phyloP scores from a whole-genome alignment of 2,113 vertebrate species.

The Anoura caudifer region DNA sequence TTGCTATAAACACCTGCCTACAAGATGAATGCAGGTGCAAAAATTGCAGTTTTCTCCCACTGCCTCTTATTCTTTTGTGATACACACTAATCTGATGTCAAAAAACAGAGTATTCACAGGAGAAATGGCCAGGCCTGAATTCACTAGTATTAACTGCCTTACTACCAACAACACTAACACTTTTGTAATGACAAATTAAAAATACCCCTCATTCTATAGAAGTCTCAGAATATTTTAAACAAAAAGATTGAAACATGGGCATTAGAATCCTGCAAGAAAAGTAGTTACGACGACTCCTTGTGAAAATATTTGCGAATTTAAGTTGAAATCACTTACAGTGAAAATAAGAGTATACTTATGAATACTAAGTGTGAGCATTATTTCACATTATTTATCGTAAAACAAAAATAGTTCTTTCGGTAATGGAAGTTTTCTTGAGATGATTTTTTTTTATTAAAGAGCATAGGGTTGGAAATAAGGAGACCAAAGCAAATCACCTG shows the following conservation, averaged over 20 bases:
- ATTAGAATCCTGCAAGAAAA: slow-evolving; percentile 11
- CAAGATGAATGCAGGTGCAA: slow-evolving; percentile 12
- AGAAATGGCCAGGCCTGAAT: not conserved
- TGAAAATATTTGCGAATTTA: slow-evolving; percentile 21
- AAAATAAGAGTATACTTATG: not conserved
- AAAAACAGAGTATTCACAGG: not conserved
- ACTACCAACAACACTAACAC: not conserved
- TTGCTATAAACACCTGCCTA: slow-evolving; percentile 21
- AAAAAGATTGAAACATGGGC: not conserved
- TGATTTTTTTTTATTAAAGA: not conserved
- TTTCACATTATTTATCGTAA: not conserved
- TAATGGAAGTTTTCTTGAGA: not conserved
- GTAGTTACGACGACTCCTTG: not conserved
- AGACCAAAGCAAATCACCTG: not conserved
- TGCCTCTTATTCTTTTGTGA: not conserved
- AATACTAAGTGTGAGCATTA: not conserved
- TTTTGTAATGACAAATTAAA: not conserved
- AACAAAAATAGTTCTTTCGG: not conserved
- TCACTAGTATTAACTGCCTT: not conserved
- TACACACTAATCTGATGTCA: not conserved
- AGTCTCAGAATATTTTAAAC: not conserved
- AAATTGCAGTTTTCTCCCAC: not conserved
- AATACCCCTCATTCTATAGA: not conserved
- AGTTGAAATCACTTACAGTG: not conserved
- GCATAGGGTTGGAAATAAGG: not conserved